Conservation (phyloP, 2,888 invertebrate species). For the Dryocosmus kuriphilus region DNA sequence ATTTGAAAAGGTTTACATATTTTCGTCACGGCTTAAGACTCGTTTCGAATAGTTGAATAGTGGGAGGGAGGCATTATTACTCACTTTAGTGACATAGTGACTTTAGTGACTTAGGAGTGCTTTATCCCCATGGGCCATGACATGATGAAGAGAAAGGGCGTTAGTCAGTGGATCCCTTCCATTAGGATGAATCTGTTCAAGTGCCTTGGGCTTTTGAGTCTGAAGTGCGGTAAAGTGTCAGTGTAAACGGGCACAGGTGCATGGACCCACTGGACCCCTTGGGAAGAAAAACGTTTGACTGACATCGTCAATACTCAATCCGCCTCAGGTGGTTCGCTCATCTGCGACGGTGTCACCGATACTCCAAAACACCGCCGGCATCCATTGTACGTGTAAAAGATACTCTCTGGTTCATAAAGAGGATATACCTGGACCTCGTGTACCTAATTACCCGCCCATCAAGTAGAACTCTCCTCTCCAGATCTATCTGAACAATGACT, state of each 20-base stretch:
- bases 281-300: constrained; percentile 25
- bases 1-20: background rate
- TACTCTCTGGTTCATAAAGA: constrained; percentile 58
- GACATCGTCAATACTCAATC: constrained; percentile 17
- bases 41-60: constrained; percentile 6
- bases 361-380: constrained; percentile 66
- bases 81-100: constrained; percentile 6
- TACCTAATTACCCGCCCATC: constrained; percentile 1
- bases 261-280: background rate
- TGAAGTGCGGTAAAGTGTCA: constrained; percentile 9
- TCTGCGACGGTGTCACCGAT: constrained; percentile 69
- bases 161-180: constrained; percentile 17
- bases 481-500: background rate
- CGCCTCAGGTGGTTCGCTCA: constrained; percentile 64
- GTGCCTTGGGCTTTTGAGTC: constrained; percentile 13
- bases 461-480: background rate
- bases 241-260: constrained; percentile 34
- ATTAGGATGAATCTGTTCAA: constrained; percentile 24
- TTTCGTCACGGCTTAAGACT: background rate
- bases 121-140: constrained; percentile 23
- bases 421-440: constrained; percentile 1
- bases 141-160: constrained; percentile 10
- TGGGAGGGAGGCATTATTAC: background rate
- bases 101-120: constrained; percentile 4
- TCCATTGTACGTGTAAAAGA: constrained; percentile 67